These are phyloP conservation scores for Rhineura floridana DNA, from an alignment of 2,113 vertebrate species.

Conservation along the genomic window DNA sequence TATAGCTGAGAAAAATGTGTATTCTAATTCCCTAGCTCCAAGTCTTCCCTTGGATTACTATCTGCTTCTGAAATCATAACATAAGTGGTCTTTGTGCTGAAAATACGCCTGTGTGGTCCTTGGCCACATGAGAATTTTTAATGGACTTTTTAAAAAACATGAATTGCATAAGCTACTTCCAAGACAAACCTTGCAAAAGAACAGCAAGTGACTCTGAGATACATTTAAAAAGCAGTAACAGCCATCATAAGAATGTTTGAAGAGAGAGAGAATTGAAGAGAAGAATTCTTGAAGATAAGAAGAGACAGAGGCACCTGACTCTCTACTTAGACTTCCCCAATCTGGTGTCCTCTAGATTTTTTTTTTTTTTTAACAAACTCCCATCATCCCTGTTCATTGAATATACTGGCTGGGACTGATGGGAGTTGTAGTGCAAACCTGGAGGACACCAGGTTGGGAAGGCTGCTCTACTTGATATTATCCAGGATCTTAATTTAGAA, in stretches of 20 bases:
- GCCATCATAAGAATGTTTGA: no score
- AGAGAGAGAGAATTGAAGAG: no score
- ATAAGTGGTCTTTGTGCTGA: slow-evolving; percentile 11
- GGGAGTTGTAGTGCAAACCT: no score
- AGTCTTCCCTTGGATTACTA: background rate
- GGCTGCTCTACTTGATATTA: background rate
- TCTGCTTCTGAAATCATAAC: slow-evolving; percentile 5
- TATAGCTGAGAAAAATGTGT: background rate
- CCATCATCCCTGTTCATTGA: no score
- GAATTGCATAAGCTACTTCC: background rate
- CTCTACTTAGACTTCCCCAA: no score
- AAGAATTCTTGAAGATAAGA: background rate
- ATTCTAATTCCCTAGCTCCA: background rate
- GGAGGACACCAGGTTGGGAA: no score
- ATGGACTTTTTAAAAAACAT: background rate
- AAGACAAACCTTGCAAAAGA: background rate
- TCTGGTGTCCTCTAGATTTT: no score
- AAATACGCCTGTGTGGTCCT: background rate
- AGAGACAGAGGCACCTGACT: slow-evolving; percentile 3
- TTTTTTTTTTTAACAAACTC: no score
- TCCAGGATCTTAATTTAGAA: background rate
- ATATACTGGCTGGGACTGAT: no score
- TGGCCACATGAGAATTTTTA: background rate
- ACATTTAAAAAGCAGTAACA: slow-evolving; percentile 18
- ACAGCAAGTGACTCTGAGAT: slow-evolving; percentile 22